Base-by-base conservation (phyloP, 2,113 vertebrate species). In the Oncorhynchus masou region DNA sequence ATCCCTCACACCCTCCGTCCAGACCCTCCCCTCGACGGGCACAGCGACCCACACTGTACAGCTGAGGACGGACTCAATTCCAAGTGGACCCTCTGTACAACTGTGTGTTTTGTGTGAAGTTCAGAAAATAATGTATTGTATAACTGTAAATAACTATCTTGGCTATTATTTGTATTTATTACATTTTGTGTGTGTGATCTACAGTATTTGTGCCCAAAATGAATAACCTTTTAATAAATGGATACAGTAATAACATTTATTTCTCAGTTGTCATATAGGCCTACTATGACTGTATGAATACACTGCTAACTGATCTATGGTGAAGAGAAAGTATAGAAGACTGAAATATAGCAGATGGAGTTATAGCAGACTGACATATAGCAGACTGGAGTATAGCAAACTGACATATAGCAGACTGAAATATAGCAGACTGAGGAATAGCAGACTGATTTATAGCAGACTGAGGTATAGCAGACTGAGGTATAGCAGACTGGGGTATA, bases 81-180 rank as follows among this genome's bases (percentile, higher is more conserved):
- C 16, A n/a, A 45, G 34, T n/a, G 19, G 20, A 39, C n/a, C 29
- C 27, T 20, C 5, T 20, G 29, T 27, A 24, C 22, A 22, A n/a
- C 6, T 16, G 3, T 68, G 65, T 15, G 27, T 31, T 73, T 16
- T 70, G 66, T 49, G 51, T 79, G 74, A 29, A 31, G 15, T 68
- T 64, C 70, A 82, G 70, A 68, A 72, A 76, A 88, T 68, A 89
- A 84, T 72, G 71, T 76, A 75, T 82, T 77, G 73, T 82, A 81
- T 73, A 29, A 22, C 60, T 91, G 85, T 89, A 84, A 87, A 84
- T 87, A 86, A 12, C 34, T 20, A 22, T 68, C 62, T 81, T 69
- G 81, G 27, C 80, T 77, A 88, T 74, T 85, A 84, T 91, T 91
- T 90, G 74, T 93, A 92, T 92, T 93, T 94, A 91, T 92, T 92